A percentile compares a stretch with the other conserved stretches of the same genome.
These are phyloP conservation scores for Poicephalus gulielmi DNA, from an alignment of 2,113 vertebrate genomes.

Conservation along the genomic window DNA sequence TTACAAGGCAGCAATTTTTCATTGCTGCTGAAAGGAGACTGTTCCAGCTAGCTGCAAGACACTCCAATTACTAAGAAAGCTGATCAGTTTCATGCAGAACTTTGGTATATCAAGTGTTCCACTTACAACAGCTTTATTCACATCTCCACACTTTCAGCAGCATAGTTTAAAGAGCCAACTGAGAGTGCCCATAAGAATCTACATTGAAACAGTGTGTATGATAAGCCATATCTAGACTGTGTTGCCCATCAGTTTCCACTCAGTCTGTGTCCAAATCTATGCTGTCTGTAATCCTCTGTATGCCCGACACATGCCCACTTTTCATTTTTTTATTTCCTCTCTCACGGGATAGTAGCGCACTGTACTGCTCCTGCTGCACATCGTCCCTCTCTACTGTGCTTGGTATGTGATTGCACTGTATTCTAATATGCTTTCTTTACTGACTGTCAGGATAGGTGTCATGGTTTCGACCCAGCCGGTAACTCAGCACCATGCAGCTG, in stretches of 20 bases:
- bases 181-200: not conserved
- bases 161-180: not conserved
- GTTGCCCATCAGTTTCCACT: not conserved
- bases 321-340: not conserved
- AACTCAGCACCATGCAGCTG: not conserved
- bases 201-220: not conserved
- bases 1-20: not conserved
- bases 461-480: not conserved
- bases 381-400: not conserved
- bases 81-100: not conserved
- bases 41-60: not conserved
- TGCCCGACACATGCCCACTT: fast-evolving
- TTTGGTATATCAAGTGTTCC: not conserved
- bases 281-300: not conserved
- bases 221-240: not conserved
- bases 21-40: not conserved
- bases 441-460: not conserved
- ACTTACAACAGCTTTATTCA: not conserved
- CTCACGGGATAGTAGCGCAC: not conserved
- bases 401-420: not conserved
- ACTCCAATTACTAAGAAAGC: not conserved
- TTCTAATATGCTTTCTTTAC: not conserved
- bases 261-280: not conserved
- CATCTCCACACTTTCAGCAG: not conserved
- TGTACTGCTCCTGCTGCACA: not conserved